A percentile compares a stretch with the other conserved stretches of the same genome.
phyloP scores from a whole-genome alignment of 2,888 invertebrate genomes.

The Hemithea aestivaria region DNA sequence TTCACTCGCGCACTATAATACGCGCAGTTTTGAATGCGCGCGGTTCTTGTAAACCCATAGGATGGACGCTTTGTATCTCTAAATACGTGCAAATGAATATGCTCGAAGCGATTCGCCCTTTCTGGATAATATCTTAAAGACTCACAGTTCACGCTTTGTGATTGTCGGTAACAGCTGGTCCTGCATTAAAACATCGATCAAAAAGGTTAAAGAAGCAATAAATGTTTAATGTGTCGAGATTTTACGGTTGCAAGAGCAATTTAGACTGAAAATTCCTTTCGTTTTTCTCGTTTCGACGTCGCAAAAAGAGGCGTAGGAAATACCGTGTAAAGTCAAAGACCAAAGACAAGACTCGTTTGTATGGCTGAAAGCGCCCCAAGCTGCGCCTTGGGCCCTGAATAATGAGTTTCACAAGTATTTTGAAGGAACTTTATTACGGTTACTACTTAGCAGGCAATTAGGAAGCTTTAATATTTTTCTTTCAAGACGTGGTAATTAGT shows the following conservation, averaged over 20 bases:
- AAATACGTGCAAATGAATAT: no score
- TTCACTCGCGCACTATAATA: no score
- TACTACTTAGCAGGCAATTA: slow-evolving; percentile 49
- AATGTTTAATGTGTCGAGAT: no score
- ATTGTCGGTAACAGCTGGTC: slow-evolving; percentile 27
- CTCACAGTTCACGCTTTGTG: no score
- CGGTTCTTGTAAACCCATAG: no score
- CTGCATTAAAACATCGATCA: slow-evolving; percentile 32
- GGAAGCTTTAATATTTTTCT: slow-evolving; percentile 42
- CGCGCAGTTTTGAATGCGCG: no score
- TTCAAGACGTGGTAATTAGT: slow-evolving; percentile 38
- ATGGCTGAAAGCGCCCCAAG: slow-evolving; percentile 30
- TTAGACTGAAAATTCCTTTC: slow-evolving; percentile 21
- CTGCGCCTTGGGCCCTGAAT: slow-evolving; percentile 29
- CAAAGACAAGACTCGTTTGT: slow-evolving; percentile 39
- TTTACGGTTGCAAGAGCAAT: slow-evolving; percentile 7
- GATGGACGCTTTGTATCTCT: no score
- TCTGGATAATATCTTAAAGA: no score
- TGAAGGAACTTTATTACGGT: slow-evolving; percentile 45
- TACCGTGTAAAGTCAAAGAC: slow-evolving; percentile 34
- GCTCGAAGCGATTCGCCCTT: no score
- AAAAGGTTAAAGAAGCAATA: no score
- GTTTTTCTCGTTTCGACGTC: slow-evolving; percentile 29
- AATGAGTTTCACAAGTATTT: slow-evolving; percentile 53
- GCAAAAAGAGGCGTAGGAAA: slow-evolving; percentile 36